A percentile compares a stretch with the other conserved stretches of the same genome.
These are phyloP conservation scores for Psilopogon haemacephalus DNA, from an alignment of 2,113 vertebrate genomes.

Conservation along the genomic window DNA sequence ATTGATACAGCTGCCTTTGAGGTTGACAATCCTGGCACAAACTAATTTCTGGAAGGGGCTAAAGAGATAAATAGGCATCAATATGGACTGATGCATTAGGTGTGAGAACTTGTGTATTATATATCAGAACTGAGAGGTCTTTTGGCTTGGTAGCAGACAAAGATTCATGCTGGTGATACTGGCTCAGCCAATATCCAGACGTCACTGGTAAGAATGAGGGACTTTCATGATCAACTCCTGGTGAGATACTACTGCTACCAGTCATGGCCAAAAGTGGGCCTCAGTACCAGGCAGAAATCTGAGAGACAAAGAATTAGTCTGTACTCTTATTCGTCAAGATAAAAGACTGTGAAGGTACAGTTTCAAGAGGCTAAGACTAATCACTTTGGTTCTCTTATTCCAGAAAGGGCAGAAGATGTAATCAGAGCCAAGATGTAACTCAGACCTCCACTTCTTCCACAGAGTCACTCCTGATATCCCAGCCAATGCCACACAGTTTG, in stretches of 20 bases:
- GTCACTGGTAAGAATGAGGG: not conserved
- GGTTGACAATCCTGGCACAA: not conserved
- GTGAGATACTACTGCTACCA: not conserved
- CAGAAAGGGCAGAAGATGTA: not conserved
- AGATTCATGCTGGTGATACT: not conserved
- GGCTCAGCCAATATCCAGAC: not conserved
- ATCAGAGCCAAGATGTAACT: not conserved
- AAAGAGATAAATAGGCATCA: not conserved
- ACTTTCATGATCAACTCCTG: not conserved
- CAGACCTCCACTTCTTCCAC: not conserved
- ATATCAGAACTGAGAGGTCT: not conserved
- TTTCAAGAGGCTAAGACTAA: not conserved
- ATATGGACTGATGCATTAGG: not conserved
- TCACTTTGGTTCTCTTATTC: not conserved
- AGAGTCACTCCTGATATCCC: not conserved
- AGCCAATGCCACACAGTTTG: not conserved
- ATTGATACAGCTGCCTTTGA: not conserved
- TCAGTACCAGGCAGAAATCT: not conserved
- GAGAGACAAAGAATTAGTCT: not conserved
- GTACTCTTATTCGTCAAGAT: slow-evolving; percentile 2
- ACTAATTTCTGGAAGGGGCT: not conserved
- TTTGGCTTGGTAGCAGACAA: not conserved
- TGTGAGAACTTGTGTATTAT: not conserved
- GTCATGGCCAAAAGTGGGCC: not conserved
- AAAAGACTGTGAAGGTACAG: not conserved